Base-by-base conservation (phyloP, 2,888 invertebrate species). In the Drosophila hamatofila region DNA sequence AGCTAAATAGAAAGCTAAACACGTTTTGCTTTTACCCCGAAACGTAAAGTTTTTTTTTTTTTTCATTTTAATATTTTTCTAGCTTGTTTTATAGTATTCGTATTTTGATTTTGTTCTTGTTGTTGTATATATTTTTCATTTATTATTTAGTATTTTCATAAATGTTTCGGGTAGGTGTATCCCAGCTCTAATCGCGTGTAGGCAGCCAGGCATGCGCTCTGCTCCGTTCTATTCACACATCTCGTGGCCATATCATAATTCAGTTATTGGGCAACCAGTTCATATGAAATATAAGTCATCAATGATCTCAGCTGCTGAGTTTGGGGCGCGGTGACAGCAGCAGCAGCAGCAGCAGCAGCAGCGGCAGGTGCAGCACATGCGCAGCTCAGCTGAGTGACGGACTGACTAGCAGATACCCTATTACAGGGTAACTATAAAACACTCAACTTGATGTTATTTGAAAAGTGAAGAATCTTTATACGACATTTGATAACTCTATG, bases 1-100 rank as follows among this genome's bases (percentile, higher is more conserved):
- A 80, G 82, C 85, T 82, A 85, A 89, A 89, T 89, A 87, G 87
- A 87, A 87, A 87, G 87, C 87, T 87, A 80, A 87, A 87, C 87
- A 88, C 89, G 87, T 87, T 87, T 87, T 80, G 85, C 89, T 87
- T 80, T 89, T 89, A 89, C 89, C 89, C 85, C 72, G 58, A 78
- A 78, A 67, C 77, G 75, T 75, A 75, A 52, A 72, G 35, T 69
- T 49, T 69, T 52, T 54, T 61, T 49, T 39, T 12, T 8, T 27
- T 1, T 35, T 14, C 12, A 5, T 5, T 7, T 37, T 2, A 6
- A 37, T 37, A 37, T 37, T 4, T 2, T 42, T 52, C 49, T 54
- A 49, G 35, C 21, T 46, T 51, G 16, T 69, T 74, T 74, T 69
- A 55, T 72, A 61, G 58, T 77, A 57, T 71, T 56, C 33, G 33